These are phyloP conservation scores for Neomorphus geoffroyi DNA, from an alignment of 2,797 vertebrate genomes.

Conservation along the genomic window DNA sequence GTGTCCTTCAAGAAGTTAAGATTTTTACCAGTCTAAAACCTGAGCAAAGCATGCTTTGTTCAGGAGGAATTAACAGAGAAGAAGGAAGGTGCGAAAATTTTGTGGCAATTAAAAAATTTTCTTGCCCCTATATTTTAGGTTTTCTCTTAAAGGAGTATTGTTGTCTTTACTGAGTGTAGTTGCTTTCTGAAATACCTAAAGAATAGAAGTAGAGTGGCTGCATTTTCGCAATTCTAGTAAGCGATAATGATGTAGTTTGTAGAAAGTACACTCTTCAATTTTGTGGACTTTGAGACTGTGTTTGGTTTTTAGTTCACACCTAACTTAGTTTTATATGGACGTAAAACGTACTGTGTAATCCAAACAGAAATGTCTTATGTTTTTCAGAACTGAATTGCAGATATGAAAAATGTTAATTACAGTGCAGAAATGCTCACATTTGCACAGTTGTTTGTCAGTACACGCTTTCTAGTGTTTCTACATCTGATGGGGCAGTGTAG, in stretches of 20 bases:
- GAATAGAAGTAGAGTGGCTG: background rate
- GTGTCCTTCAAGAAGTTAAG: background rate
- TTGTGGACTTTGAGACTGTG: background rate
- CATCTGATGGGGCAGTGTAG: background rate
- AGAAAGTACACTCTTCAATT: background rate
- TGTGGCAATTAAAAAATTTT: background rate
- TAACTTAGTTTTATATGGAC: background rate
- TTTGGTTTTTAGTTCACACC: background rate
- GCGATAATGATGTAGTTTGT: background rate
- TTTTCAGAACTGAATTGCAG: background rate
- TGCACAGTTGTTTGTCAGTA: background rate
- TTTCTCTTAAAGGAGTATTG: background rate
- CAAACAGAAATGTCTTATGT: background rate
- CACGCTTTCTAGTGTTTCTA: background rate
- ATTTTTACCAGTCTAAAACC: background rate
- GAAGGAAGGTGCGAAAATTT: background rate
- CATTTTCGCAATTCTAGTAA: background rate
- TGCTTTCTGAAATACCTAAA: background rate
- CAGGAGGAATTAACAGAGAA: background rate
- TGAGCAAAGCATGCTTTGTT: background rate
- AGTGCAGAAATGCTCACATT: background rate
- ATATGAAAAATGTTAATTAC: background rate
- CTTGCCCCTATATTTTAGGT: background rate
- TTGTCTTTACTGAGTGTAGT: background rate
- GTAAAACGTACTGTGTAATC: background rate